Conservation (phyloP, 2,888 invertebrate species). For the Eupelmus urozonus region DNA sequence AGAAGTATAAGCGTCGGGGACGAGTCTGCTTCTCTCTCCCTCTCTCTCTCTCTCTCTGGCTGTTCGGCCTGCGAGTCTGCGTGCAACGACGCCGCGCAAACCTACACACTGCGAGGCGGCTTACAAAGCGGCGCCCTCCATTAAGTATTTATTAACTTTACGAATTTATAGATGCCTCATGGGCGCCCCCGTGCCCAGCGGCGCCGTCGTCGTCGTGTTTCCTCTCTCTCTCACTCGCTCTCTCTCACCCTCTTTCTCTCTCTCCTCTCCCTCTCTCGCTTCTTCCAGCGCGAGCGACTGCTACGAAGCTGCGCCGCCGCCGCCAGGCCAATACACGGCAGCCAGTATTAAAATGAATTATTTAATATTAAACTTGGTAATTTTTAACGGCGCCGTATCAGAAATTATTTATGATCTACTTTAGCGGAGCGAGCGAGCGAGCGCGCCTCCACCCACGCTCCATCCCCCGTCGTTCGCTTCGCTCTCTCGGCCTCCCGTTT, state of each 20-base stretch:
- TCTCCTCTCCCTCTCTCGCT: conserved; percentile 27
- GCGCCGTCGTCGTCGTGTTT: conserved; percentile 44
- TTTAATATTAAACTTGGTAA: conserved; percentile 81
- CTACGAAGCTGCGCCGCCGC: conserved; percentile 49
- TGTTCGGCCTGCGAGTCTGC: no score
- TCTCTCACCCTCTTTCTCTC: conserved; percentile 50
- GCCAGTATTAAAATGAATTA: conserved; percentile 81
- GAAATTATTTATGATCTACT: conserved; percentile 74
- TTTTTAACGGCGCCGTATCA: conserved; percentile 78
- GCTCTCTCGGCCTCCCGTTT: conserved; percentile 54
- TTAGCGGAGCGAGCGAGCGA: conserved; percentile 51
- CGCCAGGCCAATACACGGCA: conserved; percentile 61
- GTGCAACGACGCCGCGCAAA: conserved; percentile 37
- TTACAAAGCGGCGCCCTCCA: conserved; percentile 76
- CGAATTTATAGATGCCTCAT: conserved; percentile 77
- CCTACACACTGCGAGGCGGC: conserved; percentile 54
- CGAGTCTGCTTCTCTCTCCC: no score
- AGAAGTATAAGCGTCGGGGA: neutral
- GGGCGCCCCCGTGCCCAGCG: conserved; percentile 66
- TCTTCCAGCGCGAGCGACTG: conserved; percentile 55
- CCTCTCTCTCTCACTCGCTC: conserved; percentile 56
- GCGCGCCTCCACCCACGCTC: conserved; percentile 4
- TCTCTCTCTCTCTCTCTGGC: no score
- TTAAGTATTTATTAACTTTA: conserved; percentile 78
- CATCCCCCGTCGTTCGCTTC: conserved; percentile 13